A percentile compares a stretch with the other conserved stretches of the same genome.
Conservation (phyloP, 2,797 vertebrate genomes). For the Argyrosomus regius region DNA sequence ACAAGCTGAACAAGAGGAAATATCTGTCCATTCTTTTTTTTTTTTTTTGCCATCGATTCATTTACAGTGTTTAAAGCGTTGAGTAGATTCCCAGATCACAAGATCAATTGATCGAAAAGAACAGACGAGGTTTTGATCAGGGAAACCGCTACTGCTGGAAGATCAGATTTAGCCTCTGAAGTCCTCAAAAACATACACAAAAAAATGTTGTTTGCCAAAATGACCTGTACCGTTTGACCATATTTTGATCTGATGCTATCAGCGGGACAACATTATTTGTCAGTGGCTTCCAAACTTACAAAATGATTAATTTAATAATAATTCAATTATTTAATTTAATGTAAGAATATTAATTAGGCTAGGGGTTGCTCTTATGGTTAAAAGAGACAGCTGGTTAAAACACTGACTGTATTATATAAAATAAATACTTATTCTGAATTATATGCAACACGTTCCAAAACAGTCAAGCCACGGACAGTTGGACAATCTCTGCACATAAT, state of each 20-base stretch:
- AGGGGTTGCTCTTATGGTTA: neutral
- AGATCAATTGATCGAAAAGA: constrained; percentile 10
- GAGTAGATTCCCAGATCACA: constrained; percentile 24
- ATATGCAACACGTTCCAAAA: too few species aligned
- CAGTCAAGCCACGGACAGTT: too few species aligned
- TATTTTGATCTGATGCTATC: neutral
- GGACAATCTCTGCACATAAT: too few species aligned
- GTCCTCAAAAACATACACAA: neutral
- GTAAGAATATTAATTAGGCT: neutral
- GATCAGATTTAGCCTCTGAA: neutral
- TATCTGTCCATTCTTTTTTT: neutral
- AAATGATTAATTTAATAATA: neutral
- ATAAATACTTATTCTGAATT: too few species aligned
- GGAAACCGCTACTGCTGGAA: neutral
- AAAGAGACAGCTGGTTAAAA: neutral
- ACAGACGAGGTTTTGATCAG: constrained; percentile 23
- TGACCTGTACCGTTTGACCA: neutral
- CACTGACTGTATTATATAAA: neutral
- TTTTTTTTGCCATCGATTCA: constrained; percentile 11
- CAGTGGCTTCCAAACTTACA: neutral
- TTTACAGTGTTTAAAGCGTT: constrained; percentile 14
- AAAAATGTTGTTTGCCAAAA: neutral
- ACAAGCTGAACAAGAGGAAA: constrained; percentile 17
- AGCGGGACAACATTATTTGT: neutral
- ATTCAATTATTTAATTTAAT: neutral